Conservation (phyloP, 2,797 vertebrate species). For the Argentina silus region DNA sequence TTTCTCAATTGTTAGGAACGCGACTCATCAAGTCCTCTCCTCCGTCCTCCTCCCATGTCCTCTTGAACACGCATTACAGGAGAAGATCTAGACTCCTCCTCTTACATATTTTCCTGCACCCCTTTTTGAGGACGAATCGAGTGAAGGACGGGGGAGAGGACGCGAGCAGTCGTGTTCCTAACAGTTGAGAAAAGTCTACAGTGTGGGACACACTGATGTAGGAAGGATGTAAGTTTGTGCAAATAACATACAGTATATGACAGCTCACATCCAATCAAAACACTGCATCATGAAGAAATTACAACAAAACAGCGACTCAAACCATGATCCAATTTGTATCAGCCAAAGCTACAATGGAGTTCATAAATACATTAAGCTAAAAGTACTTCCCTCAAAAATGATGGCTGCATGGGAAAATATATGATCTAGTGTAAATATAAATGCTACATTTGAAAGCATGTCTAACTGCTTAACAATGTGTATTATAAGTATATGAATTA, state of each 20-base stretch:
- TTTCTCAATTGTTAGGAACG: not conserved
- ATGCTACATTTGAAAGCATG: slow-evolving; percentile 38
- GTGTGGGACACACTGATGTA: not conserved
- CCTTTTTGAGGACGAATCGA: too few species aligned
- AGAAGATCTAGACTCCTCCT: too few species aligned
- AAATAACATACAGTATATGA: slow-evolving; percentile 13
- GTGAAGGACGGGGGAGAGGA: too few species aligned
- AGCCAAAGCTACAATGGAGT: slow-evolving; percentile 1
- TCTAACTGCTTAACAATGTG: slow-evolving; percentile 36
- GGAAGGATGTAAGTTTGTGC: slow-evolving; percentile 5
- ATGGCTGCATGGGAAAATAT: slow-evolving; percentile 18
- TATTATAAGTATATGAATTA: slow-evolving; percentile 35
- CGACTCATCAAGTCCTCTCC: not conserved
- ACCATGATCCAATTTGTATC: slow-evolving; percentile 15
- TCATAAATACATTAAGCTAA: slow-evolving; percentile 10
- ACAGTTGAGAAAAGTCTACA: too few species aligned
- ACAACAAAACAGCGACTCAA: slow-evolving; percentile 46
- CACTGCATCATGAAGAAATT: slow-evolving; percentile 37
- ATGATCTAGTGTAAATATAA: slow-evolving; percentile 39
- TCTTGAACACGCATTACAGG: too few species aligned
- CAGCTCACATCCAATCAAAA: slow-evolving; percentile 29
- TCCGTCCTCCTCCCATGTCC: too few species aligned
- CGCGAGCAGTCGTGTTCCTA: too few species aligned
- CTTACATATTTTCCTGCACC: too few species aligned
- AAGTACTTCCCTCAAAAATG: slow-evolving; percentile 26